A percentile compares a stretch with the other conserved stretches of the same genome.
Conservation (phyloP, 2,797 vertebrate genomes). For the Smutsia temminckii region DNA sequence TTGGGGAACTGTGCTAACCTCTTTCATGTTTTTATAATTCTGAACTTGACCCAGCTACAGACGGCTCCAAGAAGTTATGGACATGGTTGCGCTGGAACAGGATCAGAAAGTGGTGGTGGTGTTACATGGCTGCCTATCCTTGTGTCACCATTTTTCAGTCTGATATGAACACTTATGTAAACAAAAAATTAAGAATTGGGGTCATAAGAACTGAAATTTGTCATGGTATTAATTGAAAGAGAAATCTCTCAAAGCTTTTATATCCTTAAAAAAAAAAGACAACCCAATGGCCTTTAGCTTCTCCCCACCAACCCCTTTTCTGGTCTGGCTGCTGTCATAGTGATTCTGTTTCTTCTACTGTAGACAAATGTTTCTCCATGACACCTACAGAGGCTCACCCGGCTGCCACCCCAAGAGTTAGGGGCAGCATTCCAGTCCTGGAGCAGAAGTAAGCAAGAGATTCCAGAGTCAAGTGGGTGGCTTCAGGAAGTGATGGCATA, state of each 20-base stretch:
- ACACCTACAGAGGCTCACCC: not conserved
- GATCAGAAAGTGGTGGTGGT: not conserved
- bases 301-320: not conserved
- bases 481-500: not conserved
- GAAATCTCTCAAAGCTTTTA: not conserved
- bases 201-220: not conserved
- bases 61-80: not conserved
- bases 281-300: too few species aligned
- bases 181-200: not conserved
- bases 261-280: not conserved
- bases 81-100: rapidly evolving
- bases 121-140: not conserved
- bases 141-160: not conserved
- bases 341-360: not conserved
- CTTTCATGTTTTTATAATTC: not conserved
- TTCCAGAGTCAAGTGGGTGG: not conserved
- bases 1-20: too few species aligned
- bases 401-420: not conserved
- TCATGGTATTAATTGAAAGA: not conserved
- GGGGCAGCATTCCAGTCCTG: not conserved
- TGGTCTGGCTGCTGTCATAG: not conserved
- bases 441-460: not conserved
- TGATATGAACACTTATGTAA: not conserved
- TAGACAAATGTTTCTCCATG: not conserved
- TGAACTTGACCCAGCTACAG: not conserved